Base-by-base conservation (phyloP, 1,140 invertebrate species). In the Hyles vespertilio region DNA sequence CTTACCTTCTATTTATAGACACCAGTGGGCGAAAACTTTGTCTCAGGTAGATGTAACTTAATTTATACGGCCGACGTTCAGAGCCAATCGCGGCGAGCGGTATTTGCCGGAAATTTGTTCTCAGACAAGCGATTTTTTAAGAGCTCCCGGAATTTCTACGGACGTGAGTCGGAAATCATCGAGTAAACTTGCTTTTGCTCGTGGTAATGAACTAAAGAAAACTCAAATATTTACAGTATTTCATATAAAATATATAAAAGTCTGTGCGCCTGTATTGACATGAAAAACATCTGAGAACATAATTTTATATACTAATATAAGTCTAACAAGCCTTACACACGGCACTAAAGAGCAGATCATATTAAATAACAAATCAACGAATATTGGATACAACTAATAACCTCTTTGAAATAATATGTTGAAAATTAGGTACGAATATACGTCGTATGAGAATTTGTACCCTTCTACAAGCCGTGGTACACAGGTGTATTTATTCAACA, bases 31-130 rank as follows among this genome's bases (percentile, higher is more conserved):
- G 56, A 50, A 68, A 70, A 70, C 51, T 67, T 70, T 56, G 56
- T 58, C 55, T 58, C 58, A 74, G 63, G 67, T 66, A 70, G 63
- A 67, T 62, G 60, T 81, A 79, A 81, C 71, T 67, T 73, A 74
- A 74, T 81, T 77, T 79, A 70, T 66, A 65, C 58, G 58, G 61
- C 50, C 58, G 63, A 53, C 65, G 65, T 67, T 72, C 64, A 49
- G 57, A 65, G 62, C 61, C 65, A 72, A 75, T 74, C 67, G 68
- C 55, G 61, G 63, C 54, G 61, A 61, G 48, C 58, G 61, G 58
- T 74, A 68, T 74, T 77, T 70, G 69, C 70, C 69, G 58, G 73
- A 74, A 79, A 77, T 75, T 75, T 69, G 72, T 74, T 71, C 70
- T 51, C 10, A 68, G 67, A 69, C 67, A 70, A 70, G 64, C 61